Evolutionary conservation across 2,888 invertebrate genomes (phyloP), one percentile per base, ranked within the genome.

Genomic region (Punctoribates punctum): DNA sequence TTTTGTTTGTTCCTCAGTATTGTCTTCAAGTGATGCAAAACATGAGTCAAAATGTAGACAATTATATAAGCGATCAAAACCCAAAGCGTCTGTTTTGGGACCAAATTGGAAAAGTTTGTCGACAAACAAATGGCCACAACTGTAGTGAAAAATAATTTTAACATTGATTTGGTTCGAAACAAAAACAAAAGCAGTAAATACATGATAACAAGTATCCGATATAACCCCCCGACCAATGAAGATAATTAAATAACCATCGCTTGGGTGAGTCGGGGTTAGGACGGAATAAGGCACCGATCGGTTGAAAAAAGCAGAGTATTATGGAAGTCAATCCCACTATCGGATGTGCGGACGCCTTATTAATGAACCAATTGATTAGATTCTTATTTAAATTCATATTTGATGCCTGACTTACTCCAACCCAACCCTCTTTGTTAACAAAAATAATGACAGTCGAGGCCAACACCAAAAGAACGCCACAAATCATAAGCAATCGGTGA

Each of bases 181-280:
- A 34, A 34, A 34, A 65, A 65, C 6, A 29, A 65, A n/a, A 65
- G n/a, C 89, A 4, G 57, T 11, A 15, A 65, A 27, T 70, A 70
- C 70, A n/a, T 20, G 90, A 92, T 80, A 93, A 86, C 80, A 94
- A 91, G 82, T 94, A 93, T 0, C 94, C 93, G 0, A 89, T 85
- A 84, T 95, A 95, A 65, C 96, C 96, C 60, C 90, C 88, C 73
- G 92, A 85, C 93, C 94, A 94, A 84, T 96, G 96, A 1, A 88
- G 83, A 94, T 94, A 96, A 85, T 96, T 96, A 86, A 96, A 96
- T 76, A 92, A 85, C 0, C 91, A 88, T 75, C 96, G 87, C 81
- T 88, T 88, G n/a, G 89, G 88, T 13, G 92, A 90, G 73, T 90
- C 91, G 0, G 94, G 93, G 84, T 90, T 91, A 0, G 94, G 94